These are phyloP conservation scores for Linyphia triangularis DNA, from an alignment of 2,888 invertebrate species.

Conservation along the genomic window DNA sequence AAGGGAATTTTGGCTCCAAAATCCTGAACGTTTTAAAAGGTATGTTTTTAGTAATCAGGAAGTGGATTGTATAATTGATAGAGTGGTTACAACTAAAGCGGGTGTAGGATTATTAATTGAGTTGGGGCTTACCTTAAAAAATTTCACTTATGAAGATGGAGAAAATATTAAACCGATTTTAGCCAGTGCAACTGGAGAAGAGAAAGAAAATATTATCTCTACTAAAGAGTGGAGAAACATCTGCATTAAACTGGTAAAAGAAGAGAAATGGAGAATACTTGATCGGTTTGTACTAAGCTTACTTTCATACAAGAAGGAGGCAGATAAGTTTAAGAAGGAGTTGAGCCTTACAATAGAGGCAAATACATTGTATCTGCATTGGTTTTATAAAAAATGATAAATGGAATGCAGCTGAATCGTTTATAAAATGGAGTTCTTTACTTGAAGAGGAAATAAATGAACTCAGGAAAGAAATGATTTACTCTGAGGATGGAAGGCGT, in stretches of 20 bases:
- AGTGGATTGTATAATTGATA: background rate
- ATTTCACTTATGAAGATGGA: background rate
- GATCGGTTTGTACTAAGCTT: constrained; percentile 3
- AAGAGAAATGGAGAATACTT: constrained; percentile 6
- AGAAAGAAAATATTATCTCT: constrained; percentile 1
- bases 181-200: constrained; percentile 18
- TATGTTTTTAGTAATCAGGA: constrained; percentile 41
- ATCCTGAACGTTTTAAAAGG: background rate
- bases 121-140: constrained; percentile 2
- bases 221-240: constrained; percentile 9
- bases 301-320: background rate
- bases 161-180: constrained; percentile 23
- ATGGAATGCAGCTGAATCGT: constrained; percentile 21
- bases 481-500: background rate
- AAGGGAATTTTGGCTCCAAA: constrained; percentile 22
- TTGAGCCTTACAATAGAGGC: no score
- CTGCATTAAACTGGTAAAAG: background rate
- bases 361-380: constrained; percentile 3
- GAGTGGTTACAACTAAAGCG: background rate
- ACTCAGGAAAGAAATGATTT: background rate
- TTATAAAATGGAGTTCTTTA: constrained; percentile 22
- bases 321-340: background rate
- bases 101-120: background rate
- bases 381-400: constrained; percentile 24
- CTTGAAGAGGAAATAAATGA: constrained; percentile 25